Evolutionary conservation across 2,888 invertebrate genomes (phyloP).

Genomic region (Caenorhabditis angaria): DNA sequence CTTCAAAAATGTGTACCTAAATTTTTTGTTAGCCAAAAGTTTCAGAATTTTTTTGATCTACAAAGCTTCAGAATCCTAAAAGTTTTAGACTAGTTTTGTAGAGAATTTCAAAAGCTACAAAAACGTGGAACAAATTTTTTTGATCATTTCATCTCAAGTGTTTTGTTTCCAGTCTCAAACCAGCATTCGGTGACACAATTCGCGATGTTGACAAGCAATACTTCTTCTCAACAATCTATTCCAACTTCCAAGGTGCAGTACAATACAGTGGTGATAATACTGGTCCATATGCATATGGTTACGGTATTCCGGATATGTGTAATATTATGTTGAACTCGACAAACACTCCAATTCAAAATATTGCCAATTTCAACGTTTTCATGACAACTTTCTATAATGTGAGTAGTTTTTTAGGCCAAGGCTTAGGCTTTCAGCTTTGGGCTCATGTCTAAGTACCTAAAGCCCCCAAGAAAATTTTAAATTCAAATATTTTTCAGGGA

Average conservation of each 20-base stretch:
- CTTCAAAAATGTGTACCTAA: too few relatives aligned
- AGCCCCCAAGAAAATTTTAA: not conserved
- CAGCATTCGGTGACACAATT: slow-evolving; percentile 40
- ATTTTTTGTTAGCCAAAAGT: too few relatives aligned
- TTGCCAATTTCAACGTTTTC: slow-evolving; percentile 40
- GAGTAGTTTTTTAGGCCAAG: not conserved
- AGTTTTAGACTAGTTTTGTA: too few relatives aligned
- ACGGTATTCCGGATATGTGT: slow-evolving; percentile 86
- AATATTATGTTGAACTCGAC: slow-evolving; percentile 77
- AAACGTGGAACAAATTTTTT: not conserved
- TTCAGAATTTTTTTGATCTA: too few relatives aligned
- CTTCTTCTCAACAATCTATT: slow-evolving; percentile 84
- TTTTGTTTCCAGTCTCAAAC: slow-evolving; percentile 14
- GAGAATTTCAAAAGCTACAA: too few relatives aligned
- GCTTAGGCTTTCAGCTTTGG: slow-evolving; percentile 3
- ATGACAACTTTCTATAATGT: slow-evolving; percentile 75
- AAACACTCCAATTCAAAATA: slow-evolving; percentile 39
- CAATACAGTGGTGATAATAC: slow-evolving; percentile 94
- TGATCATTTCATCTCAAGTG: not conserved
- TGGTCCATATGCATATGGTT: slow-evolving; percentile 72
- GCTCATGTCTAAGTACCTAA: too few relatives aligned
- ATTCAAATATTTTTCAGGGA: not conserved
- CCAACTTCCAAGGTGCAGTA: slow-evolving; percentile 86
- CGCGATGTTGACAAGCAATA: slow-evolving; percentile 78
- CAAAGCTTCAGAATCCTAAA: too few relatives aligned